Evolutionary conservation across 2,797 vertebrate genomes (phyloP).

Genomic region (Mormyrus hasselquistii): DNA sequence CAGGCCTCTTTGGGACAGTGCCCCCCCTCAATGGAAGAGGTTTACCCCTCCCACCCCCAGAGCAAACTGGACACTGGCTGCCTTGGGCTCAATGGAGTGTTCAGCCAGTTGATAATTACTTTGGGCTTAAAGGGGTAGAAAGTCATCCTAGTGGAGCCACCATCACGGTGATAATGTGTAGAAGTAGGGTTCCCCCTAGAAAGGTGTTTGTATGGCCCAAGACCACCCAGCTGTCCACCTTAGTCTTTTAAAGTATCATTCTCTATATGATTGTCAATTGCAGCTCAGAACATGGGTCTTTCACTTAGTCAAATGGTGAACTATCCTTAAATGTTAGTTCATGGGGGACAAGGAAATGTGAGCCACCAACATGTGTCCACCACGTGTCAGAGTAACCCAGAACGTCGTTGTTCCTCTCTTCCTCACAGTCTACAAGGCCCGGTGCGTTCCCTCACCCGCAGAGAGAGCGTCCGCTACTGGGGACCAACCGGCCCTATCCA

Average conservation of each 20-base stretch:
- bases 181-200: not conserved
- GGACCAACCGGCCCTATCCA: constrained; percentile 61
- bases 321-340: not conserved
- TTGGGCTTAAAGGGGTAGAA: not conserved
- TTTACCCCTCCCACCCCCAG: not conserved
- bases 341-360: not conserved
- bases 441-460: constrained; percentile 71
- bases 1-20: not conserved
- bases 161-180: not conserved
- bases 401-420: constrained; percentile 27
- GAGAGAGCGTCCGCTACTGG: constrained; percentile 60
- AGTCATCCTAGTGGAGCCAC: not conserved
- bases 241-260: not conserved
- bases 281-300: not conserved
- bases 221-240: not conserved
- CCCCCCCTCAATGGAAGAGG: too few species aligned
- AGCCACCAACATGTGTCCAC: not conserved
- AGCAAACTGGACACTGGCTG: not conserved
- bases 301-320: not conserved
- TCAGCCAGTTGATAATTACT: not conserved
- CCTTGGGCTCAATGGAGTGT: not conserved
- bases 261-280: not conserved
- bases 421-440: constrained; percentile 60
- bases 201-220: not conserved
- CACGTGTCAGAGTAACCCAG: not conserved